Evolutionary conservation across 2,113 vertebrate genomes (phyloP).

Genomic region (Pelecanus crispus): DNA sequence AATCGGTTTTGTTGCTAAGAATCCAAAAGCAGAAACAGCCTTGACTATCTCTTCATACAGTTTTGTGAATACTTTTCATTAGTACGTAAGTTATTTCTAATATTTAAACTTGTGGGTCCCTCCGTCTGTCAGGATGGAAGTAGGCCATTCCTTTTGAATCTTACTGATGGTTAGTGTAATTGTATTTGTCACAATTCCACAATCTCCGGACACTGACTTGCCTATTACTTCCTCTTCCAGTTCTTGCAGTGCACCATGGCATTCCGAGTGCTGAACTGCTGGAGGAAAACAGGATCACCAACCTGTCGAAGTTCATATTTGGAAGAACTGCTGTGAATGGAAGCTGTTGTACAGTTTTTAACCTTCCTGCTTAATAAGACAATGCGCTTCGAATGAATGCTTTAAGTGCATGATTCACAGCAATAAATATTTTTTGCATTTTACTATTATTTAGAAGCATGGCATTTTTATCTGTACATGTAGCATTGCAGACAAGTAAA

Average conservation of each 20-base stretch:
- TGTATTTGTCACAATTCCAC: not conserved
- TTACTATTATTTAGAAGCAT: conserved; percentile 17
- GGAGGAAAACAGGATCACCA: not conserved
- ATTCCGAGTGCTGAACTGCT: conserved; percentile 60
- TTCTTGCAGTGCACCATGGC: conserved; percentile 80
- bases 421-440: conserved; percentile 26
- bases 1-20: not conserved
- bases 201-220: not conserved
- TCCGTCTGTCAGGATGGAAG: not conserved
- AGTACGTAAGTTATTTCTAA: not conserved
- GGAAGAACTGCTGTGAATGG: conserved; percentile 21
- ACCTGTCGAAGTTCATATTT: conserved; percentile 34
- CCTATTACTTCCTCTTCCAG: not conserved
- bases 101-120: not conserved
- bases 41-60: not conserved
- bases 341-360: not conserved
- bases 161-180: not conserved
- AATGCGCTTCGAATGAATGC: not conserved
- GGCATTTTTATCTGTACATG: not conserved
- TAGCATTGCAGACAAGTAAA: not conserved
- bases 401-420: not conserved
- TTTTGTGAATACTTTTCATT: not conserved
- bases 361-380: conserved; percentile 4
- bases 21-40: not conserved
- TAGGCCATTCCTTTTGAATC: not conserved